phyloP scores from a whole-genome alignment of 2,797 vertebrate genomes.

The Myotis myotis region DNA sequence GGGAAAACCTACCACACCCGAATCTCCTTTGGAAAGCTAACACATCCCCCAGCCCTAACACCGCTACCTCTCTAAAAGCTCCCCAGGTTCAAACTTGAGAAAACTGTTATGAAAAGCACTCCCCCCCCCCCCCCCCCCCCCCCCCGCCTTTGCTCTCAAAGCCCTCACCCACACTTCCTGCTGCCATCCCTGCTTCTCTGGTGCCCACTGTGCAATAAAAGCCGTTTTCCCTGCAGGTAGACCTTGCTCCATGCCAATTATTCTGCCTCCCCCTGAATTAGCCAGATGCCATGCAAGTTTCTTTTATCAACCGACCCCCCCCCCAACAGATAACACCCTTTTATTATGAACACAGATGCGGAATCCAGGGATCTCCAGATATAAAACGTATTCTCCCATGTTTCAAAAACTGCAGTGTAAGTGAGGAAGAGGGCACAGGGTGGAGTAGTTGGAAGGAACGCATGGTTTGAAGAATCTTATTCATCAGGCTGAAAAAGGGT shows the following conservation, averaged over 20 bases:
- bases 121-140: fast-evolving
- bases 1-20: constrained; percentile 39
- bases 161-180: constrained; percentile 16
- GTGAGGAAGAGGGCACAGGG: constrained; percentile 74
- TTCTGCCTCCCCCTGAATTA: constrained; percentile 51
- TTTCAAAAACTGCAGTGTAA: constrained; percentile 75
- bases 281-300: constrained; percentile 71
- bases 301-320: constrained; percentile 38
- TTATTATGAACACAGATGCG: neutral
- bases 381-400: constrained; percentile 70
- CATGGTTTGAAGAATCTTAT: constrained; percentile 72
- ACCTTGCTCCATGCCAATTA: constrained; percentile 13
- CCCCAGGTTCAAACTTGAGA: constrained; percentile 56
- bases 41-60: constrained; percentile 16
- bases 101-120: constrained; percentile 35
- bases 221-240: constrained; percentile 13
- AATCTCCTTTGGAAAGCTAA: constrained; percentile 57
- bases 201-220: constrained; percentile 54
- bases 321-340: constrained; percentile 67
- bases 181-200: constrained; percentile 67
- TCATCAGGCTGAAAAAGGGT: constrained; percentile 48
- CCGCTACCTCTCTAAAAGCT: neutral
- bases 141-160: neutral
- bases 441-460: constrained; percentile 64
- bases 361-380: constrained; percentile 46